Evolutionary conservation across 2,797 vertebrate genomes (phyloP).

Genomic region (Spheniscus humboldti): DNA sequence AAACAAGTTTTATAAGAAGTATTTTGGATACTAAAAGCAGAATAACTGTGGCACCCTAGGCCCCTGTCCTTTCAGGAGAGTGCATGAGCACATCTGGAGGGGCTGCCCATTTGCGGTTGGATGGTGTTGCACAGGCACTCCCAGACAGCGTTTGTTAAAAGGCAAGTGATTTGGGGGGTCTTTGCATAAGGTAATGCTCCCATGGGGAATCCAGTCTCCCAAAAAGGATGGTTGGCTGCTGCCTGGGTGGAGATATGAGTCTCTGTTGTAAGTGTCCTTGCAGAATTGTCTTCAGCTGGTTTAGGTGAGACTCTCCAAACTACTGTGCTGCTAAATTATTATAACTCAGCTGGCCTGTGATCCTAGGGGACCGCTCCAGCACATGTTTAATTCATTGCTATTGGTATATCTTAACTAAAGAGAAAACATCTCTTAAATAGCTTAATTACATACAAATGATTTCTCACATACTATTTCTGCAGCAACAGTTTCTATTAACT

Average conservation of each 20-base stretch:
- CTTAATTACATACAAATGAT: background rate
- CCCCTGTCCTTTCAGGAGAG: background rate
- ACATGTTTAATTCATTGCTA: background rate
- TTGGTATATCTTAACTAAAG: background rate
- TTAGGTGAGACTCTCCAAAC: background rate
- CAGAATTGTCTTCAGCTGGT: background rate
- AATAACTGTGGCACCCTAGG: background rate
- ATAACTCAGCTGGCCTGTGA: background rate
- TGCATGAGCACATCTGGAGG: background rate
- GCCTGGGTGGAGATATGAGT: background rate
- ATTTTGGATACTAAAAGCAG: background rate
- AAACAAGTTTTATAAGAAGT: background rate
- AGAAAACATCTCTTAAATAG: background rate
- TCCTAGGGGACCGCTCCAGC: background rate
- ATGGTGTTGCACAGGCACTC: background rate
- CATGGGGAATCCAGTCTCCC: background rate
- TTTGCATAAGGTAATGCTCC: background rate
- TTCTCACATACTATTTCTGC: background rate
- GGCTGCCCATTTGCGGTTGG: background rate
- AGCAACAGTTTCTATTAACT: background rate
- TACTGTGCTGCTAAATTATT: background rate
- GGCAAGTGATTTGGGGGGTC: rapidly evolving
- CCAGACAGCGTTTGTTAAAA: background rate
- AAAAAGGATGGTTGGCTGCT: background rate
- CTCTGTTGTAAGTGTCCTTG: background rate